Evolutionary conservation across 2,797 vertebrate genomes (phyloP).

Genomic region (Coluber constrictor): DNA sequence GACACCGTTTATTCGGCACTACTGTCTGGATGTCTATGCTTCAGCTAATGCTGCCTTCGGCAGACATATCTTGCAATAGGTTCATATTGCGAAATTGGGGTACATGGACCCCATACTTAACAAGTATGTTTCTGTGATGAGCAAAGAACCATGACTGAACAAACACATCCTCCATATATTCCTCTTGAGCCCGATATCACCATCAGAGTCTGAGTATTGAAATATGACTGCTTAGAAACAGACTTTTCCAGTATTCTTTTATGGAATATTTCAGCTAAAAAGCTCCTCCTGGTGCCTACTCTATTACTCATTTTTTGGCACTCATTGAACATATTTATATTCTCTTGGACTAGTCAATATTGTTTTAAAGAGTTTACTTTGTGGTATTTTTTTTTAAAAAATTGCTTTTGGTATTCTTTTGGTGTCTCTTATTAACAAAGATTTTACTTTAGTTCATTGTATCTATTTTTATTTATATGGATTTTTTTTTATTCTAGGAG

Average conservation of each 20-base stretch:
- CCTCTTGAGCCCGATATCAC: background rate
- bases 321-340: background rate
- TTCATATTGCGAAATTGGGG: constrained; percentile 22
- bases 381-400: background rate
- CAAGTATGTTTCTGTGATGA: background rate
- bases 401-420: background rate
- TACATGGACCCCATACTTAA: constrained; percentile 41
- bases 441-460: background rate
- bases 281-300: background rate
- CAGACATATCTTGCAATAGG: no score
- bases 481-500: background rate
- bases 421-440: background rate
- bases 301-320: background rate
- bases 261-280: background rate
- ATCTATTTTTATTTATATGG: background rate
- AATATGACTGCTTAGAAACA: background rate
- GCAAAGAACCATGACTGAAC: background rate
- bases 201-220: background rate
- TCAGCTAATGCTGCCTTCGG: no score
- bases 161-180: background rate
- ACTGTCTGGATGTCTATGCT: no score
- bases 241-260: background rate
- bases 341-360: background rate
- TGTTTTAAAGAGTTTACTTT: background rate
- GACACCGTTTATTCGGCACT: no score